phyloP scores from a whole-genome alignment of 2,113 vertebrate species.

The Poeciliopsis turrubarensis region DNA sequence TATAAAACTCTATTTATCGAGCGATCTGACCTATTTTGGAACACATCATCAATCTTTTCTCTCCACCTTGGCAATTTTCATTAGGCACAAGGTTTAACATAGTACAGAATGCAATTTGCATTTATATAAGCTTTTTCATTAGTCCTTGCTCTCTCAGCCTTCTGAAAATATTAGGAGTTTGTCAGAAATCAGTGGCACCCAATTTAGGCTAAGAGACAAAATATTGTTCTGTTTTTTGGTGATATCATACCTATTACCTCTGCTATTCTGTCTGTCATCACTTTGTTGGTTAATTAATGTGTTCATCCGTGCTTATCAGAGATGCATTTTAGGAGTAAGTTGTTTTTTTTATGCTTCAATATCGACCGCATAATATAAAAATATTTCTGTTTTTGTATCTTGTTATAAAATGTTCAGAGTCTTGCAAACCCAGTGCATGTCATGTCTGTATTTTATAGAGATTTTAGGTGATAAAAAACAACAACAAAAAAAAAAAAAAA shows the following conservation, averaged over 20 bases:
- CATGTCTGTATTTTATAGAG: neutral
- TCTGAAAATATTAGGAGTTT: conserved; percentile 76
- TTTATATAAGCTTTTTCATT: conserved; percentile 87
- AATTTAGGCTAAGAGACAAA: conserved; percentile 68
- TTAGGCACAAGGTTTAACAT: conserved; percentile 78
- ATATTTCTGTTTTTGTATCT: neutral
- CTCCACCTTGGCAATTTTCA: conserved; percentile 76
- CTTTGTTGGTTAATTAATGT: conserved; percentile 29
- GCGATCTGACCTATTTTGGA: conserved; percentile 73
- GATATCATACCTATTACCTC: conserved; percentile 15
- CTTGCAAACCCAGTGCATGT: neutral
- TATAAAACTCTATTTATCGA: conserved; percentile 69
- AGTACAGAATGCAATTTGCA: conserved; percentile 82
- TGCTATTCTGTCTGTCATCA: conserved; percentile 25
- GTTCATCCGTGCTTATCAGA: neutral
- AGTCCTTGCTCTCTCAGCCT: conserved; percentile 63
- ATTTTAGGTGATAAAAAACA: neutral
- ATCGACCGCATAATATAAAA: neutral
- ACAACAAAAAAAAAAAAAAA: neutral
- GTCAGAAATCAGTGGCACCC: conserved; percentile 70
- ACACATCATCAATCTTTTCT: conserved; percentile 62
- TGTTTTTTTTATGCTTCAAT: neutral
- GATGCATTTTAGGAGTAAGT: neutral
- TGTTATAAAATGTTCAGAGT: neutral
- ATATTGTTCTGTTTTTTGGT: conserved; percentile 39